These are phyloP conservation scores for Pseudomyrmex dendroicus DNA, from an alignment of 1,140 invertebrate species.

Conservation along the genomic window DNA sequence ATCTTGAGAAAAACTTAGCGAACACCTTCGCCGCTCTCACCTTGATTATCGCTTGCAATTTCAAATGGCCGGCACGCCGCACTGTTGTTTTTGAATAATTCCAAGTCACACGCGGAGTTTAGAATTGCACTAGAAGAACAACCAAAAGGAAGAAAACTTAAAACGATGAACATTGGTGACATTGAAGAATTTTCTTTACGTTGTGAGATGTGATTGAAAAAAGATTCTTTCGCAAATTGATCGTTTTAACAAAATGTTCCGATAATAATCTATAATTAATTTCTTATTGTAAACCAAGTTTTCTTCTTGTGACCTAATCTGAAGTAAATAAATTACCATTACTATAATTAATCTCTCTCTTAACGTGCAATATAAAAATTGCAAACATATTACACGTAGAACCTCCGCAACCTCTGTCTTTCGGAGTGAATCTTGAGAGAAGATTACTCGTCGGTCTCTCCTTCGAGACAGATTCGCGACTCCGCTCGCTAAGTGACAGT, in stretches of 20 bases:
- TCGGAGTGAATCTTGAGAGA: slow-evolving; percentile 41
- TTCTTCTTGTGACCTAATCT: too few relatives aligned
- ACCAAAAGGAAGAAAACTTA: neutral
- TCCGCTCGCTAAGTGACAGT: slow-evolving; percentile 73
- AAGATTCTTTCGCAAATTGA: slow-evolving; percentile 24
- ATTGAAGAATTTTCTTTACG: neutral
- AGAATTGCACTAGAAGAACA: neutral
- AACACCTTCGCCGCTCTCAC: slow-evolving; percentile 46
- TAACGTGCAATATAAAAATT: neutral
- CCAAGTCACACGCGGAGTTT: neutral
- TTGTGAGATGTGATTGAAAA: neutral
- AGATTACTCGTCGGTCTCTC: slow-evolving; percentile 32
- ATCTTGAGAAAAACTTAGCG: slow-evolving; percentile 47
- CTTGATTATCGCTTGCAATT: slow-evolving; percentile 48
- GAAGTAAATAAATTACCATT: too few relatives aligned
- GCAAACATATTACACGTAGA: slow-evolving; percentile 14
- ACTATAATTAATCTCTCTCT: too few relatives aligned
- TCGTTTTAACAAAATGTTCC: slow-evolving; percentile 18
- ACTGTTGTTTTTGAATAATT: slow-evolving; percentile 15
- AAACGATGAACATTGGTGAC: too few relatives aligned
- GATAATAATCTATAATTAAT: too few relatives aligned
- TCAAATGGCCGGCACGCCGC: slow-evolving; percentile 28
- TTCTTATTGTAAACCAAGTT: too few relatives aligned
- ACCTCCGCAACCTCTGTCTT: slow-evolving; percentile 1
- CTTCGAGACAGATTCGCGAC: slow-evolving; percentile 63